Base-by-base conservation (phyloP, 2,888 invertebrate genomes). In the Drosophila falleni region DNA sequence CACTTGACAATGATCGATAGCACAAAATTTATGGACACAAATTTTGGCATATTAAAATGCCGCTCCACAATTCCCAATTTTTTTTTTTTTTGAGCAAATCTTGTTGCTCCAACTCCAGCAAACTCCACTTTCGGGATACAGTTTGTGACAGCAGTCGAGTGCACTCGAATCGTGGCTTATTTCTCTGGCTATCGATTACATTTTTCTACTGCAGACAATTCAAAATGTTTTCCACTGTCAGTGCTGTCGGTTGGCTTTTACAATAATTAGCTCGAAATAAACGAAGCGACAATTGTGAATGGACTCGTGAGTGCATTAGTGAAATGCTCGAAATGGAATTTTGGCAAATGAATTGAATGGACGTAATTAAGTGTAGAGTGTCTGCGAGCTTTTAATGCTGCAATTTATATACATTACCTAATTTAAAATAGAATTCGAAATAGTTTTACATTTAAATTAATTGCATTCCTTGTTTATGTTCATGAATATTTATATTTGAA, bases 1-100 rank as follows among this genome's bases (percentile, higher is more conserved):
- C 46, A 73, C 68, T 70, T 76, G 86, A 89, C 86, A 89, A 85
- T 87, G 86, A 86, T 86, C 88, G 88, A 89, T 86, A 86, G 74
- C 69, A 65, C 19, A 62, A 81, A 78, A 85, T 89, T 81, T 81
- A 89, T 87, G 59, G 71, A 67, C 71, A 51, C 65, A 55, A 74
- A 66, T 58, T 68, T 64, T 50, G 50, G 68, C 50, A 54, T 70
- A 71, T 70, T 73, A 85, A 81, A 87, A 72, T 29, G 72, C 67
- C 49, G 63, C 41, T 65, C 61, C 33, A 56, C 16, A 72, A 53
- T 47, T 39, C 31, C 44, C 73, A 53, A 39, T 61, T 64, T 63
- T 70, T 33, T 15, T 29, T 23, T 23, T 23, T 23, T 23, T 3
- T 1, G 44, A 41, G 31, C 29, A 46, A 42, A 47, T 39, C n/a